Base-by-base conservation (phyloP, 2,797 vertebrate genomes). In the Arnoldichthys spilopterus region DNA sequence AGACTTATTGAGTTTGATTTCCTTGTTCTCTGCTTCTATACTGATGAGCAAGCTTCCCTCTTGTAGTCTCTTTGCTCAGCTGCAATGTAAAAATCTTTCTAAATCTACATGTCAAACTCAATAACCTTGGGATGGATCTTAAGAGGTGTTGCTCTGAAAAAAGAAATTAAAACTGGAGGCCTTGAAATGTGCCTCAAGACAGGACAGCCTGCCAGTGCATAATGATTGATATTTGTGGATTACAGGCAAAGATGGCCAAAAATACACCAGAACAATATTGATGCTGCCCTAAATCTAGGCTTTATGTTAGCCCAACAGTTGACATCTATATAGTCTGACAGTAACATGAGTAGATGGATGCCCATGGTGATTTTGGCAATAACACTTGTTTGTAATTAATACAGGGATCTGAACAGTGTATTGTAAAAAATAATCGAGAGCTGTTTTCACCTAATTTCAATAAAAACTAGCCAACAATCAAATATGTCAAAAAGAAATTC, bases 141-240 rank as follows among this genome's bases (percentile, higher is more conserved):
- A 24, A 18, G 20, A 62, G 28, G 5, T 32, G 59, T 18, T 62
- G 59, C 59, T 68, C 13, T 49, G 43, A 68, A 8, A 68, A 43
- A 30, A 32, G 6, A 2, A 18, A 40, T 32, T 63, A 18, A 37
- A n/a, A n/a, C 66, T 49, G 24, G 24, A 47, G 32, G 13, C 16
- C 24, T 68, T 28, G 20, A 32, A 69, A 53, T 51, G 67, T 51
- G 20, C 67, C 26, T 8, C 1, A 68, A 68, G 43, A 47, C 43
- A 69, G 28, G 18, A 32, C 28, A 32, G 26, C n/a, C 47, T 32
- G 16, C 28, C 28, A 32, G 8, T 32, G 18, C 18, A 32, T 68
- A 47, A 51, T 69, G 32, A 51, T 28, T 51, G 28, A 69, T 69
- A 69, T 69, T 69, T 51, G 34, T 51, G 18, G 47, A 8, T 51